Base-by-base conservation (phyloP, 2,888 invertebrate genomes). In the Tethea ocularis region DNA sequence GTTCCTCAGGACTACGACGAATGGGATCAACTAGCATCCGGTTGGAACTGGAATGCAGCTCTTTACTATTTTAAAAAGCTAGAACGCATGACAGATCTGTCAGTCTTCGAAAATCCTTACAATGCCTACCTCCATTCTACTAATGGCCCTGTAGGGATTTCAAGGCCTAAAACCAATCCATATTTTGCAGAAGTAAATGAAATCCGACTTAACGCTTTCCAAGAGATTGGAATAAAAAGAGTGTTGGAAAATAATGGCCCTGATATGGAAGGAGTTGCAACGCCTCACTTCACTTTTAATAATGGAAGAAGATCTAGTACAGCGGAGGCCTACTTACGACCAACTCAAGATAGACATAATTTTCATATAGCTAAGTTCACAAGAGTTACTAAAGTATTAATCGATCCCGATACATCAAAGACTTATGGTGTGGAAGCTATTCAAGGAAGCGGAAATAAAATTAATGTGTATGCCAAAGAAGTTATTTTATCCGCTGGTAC, bases 401-500 rank as follows among this genome's bases (percentile, higher is more conserved):
- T 90, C 33, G 77, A 88, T 66, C 73, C 75, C 23, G 29, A 68
- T 13, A 78, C 72, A 15, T 61, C 67, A 15, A 67, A 61, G 59
- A 83, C 86, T 0, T 79, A 80, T 61, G 91, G 91, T 2, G 84
- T 91, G 13, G 74, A 78, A 69, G 79, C 89, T 5, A 57, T 71
- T 8, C 71, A 77, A 13, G 63, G 69, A 56, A 67, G 75, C 41
- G 82, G 82, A 3, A 70, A 74, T 63, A 67, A 63, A 36, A 67
- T 86, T 0, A 76, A 84, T 8, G 73, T 88, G 5, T 84, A 75
- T 60, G 82, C 84, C 38, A 69, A 70, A 10, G 92, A 91, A 77
- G 80, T 91, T 0, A 83, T 91, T 6, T 51, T 91, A 52, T 90
- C 91, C 2, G 89, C 89, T 23, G 91, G 91, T 7, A 57, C 78